Base-by-base conservation (phyloP, 2,888 invertebrate species). In the Strigamia transsilvanica region DNA sequence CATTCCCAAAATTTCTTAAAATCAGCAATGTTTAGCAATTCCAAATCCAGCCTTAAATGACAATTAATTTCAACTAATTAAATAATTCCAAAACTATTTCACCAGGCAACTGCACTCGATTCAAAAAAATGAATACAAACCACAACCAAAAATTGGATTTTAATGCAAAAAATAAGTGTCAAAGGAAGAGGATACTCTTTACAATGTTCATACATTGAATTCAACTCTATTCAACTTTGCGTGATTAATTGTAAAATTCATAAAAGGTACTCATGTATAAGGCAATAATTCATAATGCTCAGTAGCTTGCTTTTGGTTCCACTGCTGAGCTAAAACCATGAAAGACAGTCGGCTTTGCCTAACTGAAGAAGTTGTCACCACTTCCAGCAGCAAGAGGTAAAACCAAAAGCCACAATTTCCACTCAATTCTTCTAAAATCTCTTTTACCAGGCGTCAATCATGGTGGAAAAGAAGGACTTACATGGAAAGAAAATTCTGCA, bases 101-200 rank as follows among this genome's bases (percentile, higher is more conserved):
- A 6, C 4, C n/a, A n/a, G 18, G 2, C 18, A 51, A 51, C 51
- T 51, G 18, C 15, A 51, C 6, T 51, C n/a, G 18, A 18, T 15
- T 5, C 51, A n/a, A 15, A n/a, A 51, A 51, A 51, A 51, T 51
- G 12, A 18, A n/a, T n/a, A n/a, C 18, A 18, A 18, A 46, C 15
- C 46, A 46, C 15, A 3, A 13, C 3, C 3, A 46, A 46, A 46
- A 51, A 51, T 6, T 15, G 51, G 18, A 51, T 51, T 51, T 51
- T 51, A n/a, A 51, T 51, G 51, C 18, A 18, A 51, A n/a, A 51
- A 51, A 51, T 51, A 13, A 46, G 51, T 51, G 51, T 51, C 51
- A 51, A n/a, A 51, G 51, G 51, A 51, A 51, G 51, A 51, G 51
- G 51, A 51, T 51, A 51, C 51, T 6, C 51, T 51, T 51, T 51